Percentiles rank a stretch among this genome's conserved stretches.
phyloP scores from a whole-genome alignment of 2,113 vertebrate species.

The Columba livia region DNA sequence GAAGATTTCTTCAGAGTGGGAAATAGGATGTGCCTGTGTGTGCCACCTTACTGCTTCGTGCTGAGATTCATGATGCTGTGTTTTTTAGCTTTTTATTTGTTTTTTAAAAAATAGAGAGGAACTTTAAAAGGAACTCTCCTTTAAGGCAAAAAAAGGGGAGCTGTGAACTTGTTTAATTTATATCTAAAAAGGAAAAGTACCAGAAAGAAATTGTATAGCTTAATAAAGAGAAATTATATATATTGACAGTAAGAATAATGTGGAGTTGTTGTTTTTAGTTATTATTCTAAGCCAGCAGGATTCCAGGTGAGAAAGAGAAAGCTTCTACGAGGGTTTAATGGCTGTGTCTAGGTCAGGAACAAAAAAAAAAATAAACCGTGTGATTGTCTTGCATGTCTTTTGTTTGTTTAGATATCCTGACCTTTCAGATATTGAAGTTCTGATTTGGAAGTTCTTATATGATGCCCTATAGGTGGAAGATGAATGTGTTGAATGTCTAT shows the following conservation, averaged over 20 bases:
- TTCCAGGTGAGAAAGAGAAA: background rate
- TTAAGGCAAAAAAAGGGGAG: background rate
- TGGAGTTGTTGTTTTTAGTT: background rate
- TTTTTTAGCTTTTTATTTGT: background rate
- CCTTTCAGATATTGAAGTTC: background rate
- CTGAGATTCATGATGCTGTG: background rate
- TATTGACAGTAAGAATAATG: background rate
- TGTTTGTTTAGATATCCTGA: background rate
- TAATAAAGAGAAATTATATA: background rate
- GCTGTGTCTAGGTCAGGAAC: background rate
- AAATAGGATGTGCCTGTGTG: background rate
- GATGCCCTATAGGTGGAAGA: background rate
- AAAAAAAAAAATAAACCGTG: background rate
- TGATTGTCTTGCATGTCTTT: background rate
- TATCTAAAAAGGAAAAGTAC: background rate
- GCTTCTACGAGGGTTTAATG: background rate
- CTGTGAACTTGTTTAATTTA: background rate
- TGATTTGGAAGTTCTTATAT: background rate
- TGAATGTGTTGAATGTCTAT: background rate
- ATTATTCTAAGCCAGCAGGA: background rate
- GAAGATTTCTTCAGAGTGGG: background rate
- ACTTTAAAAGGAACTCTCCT: background rate
- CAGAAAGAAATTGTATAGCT: background rate
- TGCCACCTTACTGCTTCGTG: background rate
- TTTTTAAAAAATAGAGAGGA: background rate